Conservation (phyloP, 2,113 vertebrate genomes). For the Xiphophorus maculatus region DNA sequence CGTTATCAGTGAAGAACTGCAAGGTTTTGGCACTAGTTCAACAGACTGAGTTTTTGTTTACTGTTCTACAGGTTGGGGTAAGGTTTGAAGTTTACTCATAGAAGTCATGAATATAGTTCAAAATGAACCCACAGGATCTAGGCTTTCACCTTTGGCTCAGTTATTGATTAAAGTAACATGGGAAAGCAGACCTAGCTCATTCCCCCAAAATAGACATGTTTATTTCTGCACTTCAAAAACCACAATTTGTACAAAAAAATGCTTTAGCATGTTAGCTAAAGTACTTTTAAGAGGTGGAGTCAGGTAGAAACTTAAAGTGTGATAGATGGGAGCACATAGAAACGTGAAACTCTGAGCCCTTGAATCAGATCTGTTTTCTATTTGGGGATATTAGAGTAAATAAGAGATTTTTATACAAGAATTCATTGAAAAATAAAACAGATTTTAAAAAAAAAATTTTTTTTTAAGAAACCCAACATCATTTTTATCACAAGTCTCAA, state of each 20-base stretch:
- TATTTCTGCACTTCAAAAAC: background rate
- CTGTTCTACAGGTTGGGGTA: background rate
- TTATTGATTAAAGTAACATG: background rate
- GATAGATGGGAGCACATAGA: background rate
- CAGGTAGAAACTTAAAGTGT: background rate
- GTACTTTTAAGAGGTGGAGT: background rate
- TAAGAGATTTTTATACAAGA: fast-evolving
- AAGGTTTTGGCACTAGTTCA: slow-evolving; percentile 2
- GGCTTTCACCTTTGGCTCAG: background rate
- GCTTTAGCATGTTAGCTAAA: background rate
- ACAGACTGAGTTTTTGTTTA: slow-evolving; percentile 7
- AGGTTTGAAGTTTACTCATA: background rate
- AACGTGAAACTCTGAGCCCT: too few relatives aligned
- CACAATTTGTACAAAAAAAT: background rate
- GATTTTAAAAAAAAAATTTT: too few relatives aligned
- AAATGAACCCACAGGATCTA: background rate
- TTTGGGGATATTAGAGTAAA: too few relatives aligned
- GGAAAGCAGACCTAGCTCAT: too few relatives aligned
- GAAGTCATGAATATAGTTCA: background rate
- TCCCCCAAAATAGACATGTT: background rate
- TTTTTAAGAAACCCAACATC: too few relatives aligned
- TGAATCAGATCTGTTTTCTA: too few relatives aligned
- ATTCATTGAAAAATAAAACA: too few relatives aligned
- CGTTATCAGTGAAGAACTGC: slow-evolving; percentile 29
- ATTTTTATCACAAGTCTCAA: too few relatives aligned